phyloP scores from a whole-genome alignment of 2,113 vertebrate genomes.

The Thalassoma bifasciatum region DNA sequence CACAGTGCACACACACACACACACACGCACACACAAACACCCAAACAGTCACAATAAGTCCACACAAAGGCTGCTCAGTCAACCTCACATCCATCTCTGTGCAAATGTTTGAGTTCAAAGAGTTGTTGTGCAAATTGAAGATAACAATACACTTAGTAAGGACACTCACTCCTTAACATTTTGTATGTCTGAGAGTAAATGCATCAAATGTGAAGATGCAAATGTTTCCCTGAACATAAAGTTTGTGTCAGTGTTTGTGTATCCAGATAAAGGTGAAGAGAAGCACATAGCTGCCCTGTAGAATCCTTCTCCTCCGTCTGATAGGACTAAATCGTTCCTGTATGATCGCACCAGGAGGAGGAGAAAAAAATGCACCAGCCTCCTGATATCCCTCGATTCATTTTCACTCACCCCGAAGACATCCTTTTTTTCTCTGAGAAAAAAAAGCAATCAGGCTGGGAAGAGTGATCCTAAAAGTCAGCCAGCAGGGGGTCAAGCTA shows the following conservation, averaged over 20 bases:
- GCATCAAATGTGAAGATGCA: slow-evolving; percentile 1
- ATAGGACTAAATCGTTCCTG: slow-evolving; percentile 22
- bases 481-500: slow-evolving; percentile 46
- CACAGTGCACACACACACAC: slow-evolving; percentile 7
- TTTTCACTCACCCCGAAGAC: slow-evolving; percentile 28
- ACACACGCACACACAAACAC: slow-evolving; percentile 2
- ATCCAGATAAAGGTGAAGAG: slow-evolving; percentile 44
- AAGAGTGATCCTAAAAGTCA: slow-evolving; percentile 32
- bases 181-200: slow-evolving; percentile 25
- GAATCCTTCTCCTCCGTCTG: slow-evolving; percentile 36
- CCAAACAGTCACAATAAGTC: slow-evolving; percentile 3
- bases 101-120: slow-evolving; percentile 64
- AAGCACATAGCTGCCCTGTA: slow-evolving; percentile 64
- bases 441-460: slow-evolving; percentile 56
- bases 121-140: slow-evolving; percentile 68
- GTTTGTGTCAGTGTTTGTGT: slow-evolving; percentile 21
- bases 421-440: slow-evolving; percentile 18
- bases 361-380: slow-evolving; percentile 19
- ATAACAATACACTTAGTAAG: slow-evolving; percentile 38
- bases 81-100: slow-evolving; percentile 50
- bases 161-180: slow-evolving; percentile 18
- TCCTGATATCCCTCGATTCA: not conserved
- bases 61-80: slow-evolving; percentile 15
- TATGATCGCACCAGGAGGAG: slow-evolving; percentile 15
- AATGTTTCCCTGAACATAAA: slow-evolving; percentile 46